Evolutionary conservation across 1,140 invertebrate genomes (phyloP).

Genomic region (Metaphire vulgaris): DNA sequence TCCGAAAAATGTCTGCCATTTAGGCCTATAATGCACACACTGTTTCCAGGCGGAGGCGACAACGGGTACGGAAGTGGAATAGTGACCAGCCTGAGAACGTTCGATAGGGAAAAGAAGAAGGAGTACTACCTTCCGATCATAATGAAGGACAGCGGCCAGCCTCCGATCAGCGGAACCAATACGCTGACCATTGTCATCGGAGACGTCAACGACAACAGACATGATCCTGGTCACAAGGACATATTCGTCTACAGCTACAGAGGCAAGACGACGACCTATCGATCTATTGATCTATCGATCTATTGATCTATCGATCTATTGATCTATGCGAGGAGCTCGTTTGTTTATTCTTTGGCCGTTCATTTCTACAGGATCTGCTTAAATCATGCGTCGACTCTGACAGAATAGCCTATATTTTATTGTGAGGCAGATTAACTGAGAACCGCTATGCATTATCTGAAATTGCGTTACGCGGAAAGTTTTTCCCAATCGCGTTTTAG

Average conservation of each 20-base stretch:
- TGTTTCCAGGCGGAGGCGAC: constrained; percentile 14
- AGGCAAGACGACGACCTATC: constrained; percentile 39
- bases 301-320: too few relatives aligned
- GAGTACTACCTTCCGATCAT: constrained; percentile 46
- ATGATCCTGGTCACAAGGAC: constrained; percentile 76
- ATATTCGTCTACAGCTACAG: constrained; percentile 95
- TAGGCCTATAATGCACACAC: background rate
- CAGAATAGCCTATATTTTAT: background rate
- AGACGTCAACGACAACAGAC: constrained; percentile 86
- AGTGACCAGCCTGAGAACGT: constrained; percentile 71
- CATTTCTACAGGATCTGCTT: background rate
- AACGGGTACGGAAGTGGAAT: constrained; percentile 82
- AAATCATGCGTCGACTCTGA: background rate
- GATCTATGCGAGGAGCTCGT: background rate
- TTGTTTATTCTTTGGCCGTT: background rate
- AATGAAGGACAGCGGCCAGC: constrained; percentile 44
- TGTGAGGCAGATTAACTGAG: background rate
- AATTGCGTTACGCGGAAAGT: too few relatives aligned
- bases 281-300: too few relatives aligned
- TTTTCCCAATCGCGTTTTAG: too few relatives aligned
- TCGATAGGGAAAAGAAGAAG: constrained; percentile 76
- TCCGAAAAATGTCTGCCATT: background rate
- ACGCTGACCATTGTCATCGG: constrained; percentile 91
- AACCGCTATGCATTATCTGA: too few relatives aligned
- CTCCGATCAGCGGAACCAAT: constrained; percentile 66